Conservation (phyloP, 2,113 vertebrate species). For the Perca fluviatilis region DNA sequence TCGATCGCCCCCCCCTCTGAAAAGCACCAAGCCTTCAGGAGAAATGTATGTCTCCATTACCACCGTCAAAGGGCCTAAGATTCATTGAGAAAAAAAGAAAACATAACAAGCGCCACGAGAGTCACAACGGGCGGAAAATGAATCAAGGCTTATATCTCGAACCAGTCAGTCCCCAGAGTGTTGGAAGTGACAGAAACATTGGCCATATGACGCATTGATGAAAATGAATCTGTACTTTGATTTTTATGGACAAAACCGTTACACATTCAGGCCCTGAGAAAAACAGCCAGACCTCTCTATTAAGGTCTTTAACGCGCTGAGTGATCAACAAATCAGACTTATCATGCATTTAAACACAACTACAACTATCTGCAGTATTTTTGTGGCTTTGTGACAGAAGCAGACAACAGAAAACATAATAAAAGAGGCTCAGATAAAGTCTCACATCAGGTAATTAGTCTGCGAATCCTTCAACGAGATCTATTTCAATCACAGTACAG, state of each 20-base stretch:
- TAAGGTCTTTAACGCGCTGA: background rate
- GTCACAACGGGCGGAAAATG: conserved; percentile 12
- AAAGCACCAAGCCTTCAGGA: conserved; percentile 33
- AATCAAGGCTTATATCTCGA: conserved; percentile 34
- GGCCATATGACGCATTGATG: conserved; percentile 9
- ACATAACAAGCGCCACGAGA: conserved; percentile 40
- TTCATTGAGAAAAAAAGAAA: conserved; percentile 52
- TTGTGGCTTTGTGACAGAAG: background rate
- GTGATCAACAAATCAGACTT: background rate
- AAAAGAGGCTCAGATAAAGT: too few relatives aligned
- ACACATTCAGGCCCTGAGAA: background rate
- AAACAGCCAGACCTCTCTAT: background rate
- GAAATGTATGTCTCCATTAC: conserved; percentile 72
- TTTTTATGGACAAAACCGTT: background rate
- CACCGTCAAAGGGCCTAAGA: conserved; percentile 44
- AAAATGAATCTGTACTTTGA: conserved; percentile 13
- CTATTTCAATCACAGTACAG: background rate
- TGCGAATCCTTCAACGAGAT: conserved; percentile 18
- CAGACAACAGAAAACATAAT: background rate
- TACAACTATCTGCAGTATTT: conserved; percentile 1
- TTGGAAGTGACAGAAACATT: conserved; percentile 19
- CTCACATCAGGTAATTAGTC: conserved; percentile 12
- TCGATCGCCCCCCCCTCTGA: conserved; percentile 37
- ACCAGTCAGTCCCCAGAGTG: background rate
- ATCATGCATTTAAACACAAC: background rate